Evolutionary conservation across 37 sponge, comb jelly and placozoan genomes (phyloP).

Genomic region (Eunapius fragilis): DNA sequence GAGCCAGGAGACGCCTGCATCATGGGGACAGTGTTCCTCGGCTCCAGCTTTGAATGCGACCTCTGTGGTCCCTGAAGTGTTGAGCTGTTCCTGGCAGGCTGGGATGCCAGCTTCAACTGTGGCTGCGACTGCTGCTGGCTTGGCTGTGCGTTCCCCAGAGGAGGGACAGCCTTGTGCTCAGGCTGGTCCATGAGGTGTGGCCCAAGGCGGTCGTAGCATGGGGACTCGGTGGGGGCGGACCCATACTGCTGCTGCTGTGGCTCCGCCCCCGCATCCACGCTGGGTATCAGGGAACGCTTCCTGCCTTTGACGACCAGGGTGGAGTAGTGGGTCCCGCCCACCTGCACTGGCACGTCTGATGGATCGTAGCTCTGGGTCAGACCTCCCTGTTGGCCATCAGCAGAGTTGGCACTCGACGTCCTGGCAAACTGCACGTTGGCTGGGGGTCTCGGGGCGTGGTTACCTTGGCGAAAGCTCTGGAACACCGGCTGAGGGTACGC

Average conservation of each 20-base stretch:
- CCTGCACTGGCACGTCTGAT: background rate
- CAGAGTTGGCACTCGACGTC: background rate
- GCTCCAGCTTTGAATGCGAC: background rate
- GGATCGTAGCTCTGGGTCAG: background rate
- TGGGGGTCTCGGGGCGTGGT: background rate
- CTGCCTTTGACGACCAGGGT: slow-evolving; percentile 3
- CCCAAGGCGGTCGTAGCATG: background rate
- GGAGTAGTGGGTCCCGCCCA: slow-evolving; percentile 3
- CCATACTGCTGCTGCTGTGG: background rate
- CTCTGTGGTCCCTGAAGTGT: background rate
- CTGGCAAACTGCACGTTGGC: background rate
- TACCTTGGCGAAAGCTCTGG: background rate
- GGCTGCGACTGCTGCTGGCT: background rate
- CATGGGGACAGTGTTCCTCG: background rate
- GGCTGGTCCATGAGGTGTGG: slow-evolving; percentile 1
- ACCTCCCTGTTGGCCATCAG: background rate
- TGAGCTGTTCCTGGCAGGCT: background rate
- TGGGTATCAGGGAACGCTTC: background rate
- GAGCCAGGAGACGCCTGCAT: background rate
- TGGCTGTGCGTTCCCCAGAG: background rate
- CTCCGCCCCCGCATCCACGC: background rate
- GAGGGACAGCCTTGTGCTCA: slow-evolving; percentile 12
- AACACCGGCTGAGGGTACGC: background rate
- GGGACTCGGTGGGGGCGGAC: background rate
- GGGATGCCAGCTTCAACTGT: background rate